These are phyloP conservation scores for Centroberyx gerrardi DNA, from an alignment of 2,797 vertebrate genomes.

Conservation along the genomic window DNA sequence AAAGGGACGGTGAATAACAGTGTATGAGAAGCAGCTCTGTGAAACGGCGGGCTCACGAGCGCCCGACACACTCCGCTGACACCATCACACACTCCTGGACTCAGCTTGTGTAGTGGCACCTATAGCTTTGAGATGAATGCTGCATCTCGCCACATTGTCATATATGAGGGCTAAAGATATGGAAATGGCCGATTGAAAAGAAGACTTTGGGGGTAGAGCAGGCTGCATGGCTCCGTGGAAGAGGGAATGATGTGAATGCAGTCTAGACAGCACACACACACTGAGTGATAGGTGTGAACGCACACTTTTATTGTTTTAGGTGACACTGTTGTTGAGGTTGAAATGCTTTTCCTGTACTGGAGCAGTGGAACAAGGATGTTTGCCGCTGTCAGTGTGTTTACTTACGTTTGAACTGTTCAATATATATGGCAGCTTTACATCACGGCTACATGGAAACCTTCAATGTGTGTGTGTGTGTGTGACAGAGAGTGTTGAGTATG, in stretches of 20 bases:
- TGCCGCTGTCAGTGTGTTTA: background rate
- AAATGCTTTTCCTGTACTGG: background rate
- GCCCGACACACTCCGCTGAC: no score
- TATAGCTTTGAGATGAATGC: background rate
- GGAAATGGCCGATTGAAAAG: background rate
- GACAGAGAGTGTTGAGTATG: background rate
- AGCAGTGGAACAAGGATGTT: background rate
- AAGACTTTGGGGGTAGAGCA: background rate
- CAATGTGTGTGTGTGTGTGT: background rate
- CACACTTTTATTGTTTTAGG: background rate
- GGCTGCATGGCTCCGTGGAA: background rate
- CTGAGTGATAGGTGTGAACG: conserved; percentile 46
- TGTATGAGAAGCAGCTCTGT: no score
- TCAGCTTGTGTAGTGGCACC: background rate
- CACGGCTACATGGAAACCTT: background rate
- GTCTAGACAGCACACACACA: conserved; percentile 8
- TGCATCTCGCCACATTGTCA: background rate
- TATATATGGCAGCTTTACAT: background rate
- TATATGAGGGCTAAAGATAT: background rate
- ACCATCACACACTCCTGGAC: no score
- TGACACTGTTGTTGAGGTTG: conserved; percentile 9
- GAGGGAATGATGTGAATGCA: background rate
- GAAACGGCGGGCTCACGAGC: no score
- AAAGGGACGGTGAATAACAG: no score
- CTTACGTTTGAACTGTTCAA: no score